Base-by-base conservation (phyloP, 92 coral and sea anemone species). In the Zoanthus gigantus region DNA sequence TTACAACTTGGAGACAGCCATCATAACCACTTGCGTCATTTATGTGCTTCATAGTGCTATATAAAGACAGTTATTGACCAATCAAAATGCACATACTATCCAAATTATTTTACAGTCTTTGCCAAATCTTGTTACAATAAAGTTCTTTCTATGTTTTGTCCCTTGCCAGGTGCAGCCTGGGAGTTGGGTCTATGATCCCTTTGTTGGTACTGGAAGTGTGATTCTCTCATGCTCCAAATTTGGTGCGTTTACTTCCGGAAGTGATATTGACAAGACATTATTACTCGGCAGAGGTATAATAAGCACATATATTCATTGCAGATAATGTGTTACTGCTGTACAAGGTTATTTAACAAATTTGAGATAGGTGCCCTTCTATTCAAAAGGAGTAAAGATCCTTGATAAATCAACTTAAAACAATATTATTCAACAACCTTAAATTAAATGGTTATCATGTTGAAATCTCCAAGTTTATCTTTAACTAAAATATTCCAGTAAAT, bases 181-280 rank as follows among this genome's bases (percentile, higher is more conserved):
- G 50, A 87, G 76, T 17, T 82, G 95, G 54, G 96, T 95, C 11
- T 97, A 83, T 88, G 99, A 34, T 69, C 67, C 83, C 16, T 86
- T 61, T 45, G 76, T 80, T 17, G 66, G 72, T n/a, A 23, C 71
- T 82, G 98, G 98, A 1, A 97, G 99, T 57, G 92, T 96, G 44
- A 82, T 97, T 16, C 80, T 97, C 31, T 93, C 96, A 0, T 97
- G 99, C 46, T 89, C 97, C 72, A 96, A 93, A 83, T 97, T 92
- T 90, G 99, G 99, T n/a, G 87, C 96, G 44, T 88, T 89, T 30
- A 92, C 92, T 14, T 37, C 88, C 52, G 99, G 99, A 42, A 97
- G 98, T 76, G 99, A 97, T 76, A 97, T 97, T 83, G 98, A 97
- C 89, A 89, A 91, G 82, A 97, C 95, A 16, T 80, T 97, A 10